Percentiles rank a stretch among this genome's conserved stretches.
Conservation (phyloP, 2,888 invertebrate genomes). For the Dione vanillae region DNA sequence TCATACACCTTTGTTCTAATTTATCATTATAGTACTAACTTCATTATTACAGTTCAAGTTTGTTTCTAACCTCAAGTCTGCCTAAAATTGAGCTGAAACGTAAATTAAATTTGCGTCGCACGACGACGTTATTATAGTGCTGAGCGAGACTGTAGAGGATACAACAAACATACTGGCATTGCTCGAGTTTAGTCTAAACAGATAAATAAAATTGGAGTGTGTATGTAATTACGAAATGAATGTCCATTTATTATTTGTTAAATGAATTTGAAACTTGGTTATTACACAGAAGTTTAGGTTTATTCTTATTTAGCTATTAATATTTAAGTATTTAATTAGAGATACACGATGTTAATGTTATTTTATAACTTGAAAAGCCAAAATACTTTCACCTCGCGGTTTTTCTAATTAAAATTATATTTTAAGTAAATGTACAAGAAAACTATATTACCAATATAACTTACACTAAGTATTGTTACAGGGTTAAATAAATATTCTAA, state of each 20-base stretch:
- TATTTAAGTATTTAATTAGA: no score
- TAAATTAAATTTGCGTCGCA: constrained; percentile 75
- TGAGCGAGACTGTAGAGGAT: constrained; percentile 56
- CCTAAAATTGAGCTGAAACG: constrained; percentile 55
- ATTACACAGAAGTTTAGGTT: neutral
- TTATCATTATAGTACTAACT: constrained; percentile 28
- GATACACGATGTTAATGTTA: neutral
- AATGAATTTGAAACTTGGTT: neutral
- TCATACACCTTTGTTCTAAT: constrained; percentile 28
- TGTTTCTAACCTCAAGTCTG: constrained; percentile 23
- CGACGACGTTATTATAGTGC: constrained; percentile 63
- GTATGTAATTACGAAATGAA: constrained; percentile 8
- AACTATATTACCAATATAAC: no score
- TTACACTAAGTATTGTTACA: no score
- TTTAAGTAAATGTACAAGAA: no score
- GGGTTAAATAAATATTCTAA: no score
- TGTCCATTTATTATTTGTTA: neutral
- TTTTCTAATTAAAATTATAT: no score
- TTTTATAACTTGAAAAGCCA: neutral
- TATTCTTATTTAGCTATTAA: no score
- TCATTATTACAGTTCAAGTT: constrained; percentile 23
- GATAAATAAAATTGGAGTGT: constrained; percentile 16
- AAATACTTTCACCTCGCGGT: no score
- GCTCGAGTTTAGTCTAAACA: constrained; percentile 19
- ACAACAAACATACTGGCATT: constrained; percentile 48